Percentiles rank a stretch among this genome's conserved stretches.
These are phyloP conservation scores for Scleropages formosus DNA, from an alignment of 2,797 vertebrate species.

Conservation along the genomic window DNA sequence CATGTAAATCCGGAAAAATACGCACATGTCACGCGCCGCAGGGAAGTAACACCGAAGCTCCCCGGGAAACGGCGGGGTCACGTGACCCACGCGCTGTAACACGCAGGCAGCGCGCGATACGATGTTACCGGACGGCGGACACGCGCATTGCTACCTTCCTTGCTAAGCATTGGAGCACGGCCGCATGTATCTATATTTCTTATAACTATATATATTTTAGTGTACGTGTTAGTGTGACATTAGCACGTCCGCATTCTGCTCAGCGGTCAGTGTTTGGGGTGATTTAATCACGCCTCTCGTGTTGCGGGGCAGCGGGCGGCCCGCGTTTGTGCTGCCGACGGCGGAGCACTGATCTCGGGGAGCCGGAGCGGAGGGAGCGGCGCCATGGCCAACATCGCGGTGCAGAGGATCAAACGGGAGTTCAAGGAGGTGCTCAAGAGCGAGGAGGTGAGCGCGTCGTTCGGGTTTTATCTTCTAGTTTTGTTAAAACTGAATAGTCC, in stretches of 20 bases:
- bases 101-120: not conserved
- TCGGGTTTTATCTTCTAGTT: conserved; percentile 25
- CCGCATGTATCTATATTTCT: not conserved
- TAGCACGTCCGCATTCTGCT: no score
- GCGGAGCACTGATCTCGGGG: conserved; percentile 45
- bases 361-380: conserved; percentile 54
- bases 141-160: not conserved
- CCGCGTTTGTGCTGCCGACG: conserved; percentile 46
- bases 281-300: no score
- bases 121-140: not conserved
- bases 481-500: not conserved
- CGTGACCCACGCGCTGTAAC: conserved; percentile 1
- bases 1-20: no score
- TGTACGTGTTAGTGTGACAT: no score
- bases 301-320: conserved; percentile 33
- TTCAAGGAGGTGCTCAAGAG: conserved; percentile 98
- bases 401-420: conserved; percentile 98
- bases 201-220: not conserved
- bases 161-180: not conserved
- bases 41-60: not conserved
- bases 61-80: not conserved
- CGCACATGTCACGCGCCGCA: not conserved
- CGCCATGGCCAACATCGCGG: conserved; percentile 95
- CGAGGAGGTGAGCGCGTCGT: conserved; percentile 79
- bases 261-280: no score